phyloP scores from a whole-genome alignment of 2,888 invertebrate genomes.

The Camptogramma bilineatum region DNA sequence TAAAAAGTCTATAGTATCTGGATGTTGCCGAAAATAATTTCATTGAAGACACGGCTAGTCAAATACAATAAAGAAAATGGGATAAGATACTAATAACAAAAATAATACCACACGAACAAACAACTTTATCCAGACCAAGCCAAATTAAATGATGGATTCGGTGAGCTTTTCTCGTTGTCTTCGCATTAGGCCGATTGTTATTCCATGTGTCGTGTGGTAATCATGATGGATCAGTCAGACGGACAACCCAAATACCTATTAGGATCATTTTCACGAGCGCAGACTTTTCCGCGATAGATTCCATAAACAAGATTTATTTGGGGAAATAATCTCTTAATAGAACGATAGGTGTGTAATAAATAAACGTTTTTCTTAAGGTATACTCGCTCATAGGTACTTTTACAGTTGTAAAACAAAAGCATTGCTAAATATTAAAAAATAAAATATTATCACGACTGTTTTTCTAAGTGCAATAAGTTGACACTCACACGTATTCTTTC shows the following conservation, averaged over 20 bases:
- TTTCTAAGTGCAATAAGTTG: too few relatives aligned
- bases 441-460: too few relatives aligned
- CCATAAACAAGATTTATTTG: too few relatives aligned
- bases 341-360: too few relatives aligned
- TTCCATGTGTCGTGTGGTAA: constrained; percentile 25
- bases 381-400: too few relatives aligned
- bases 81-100: not conserved
- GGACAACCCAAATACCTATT: constrained; percentile 9
- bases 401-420: too few relatives aligned
- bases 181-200: constrained; percentile 20
- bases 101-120: not conserved
- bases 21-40: not conserved
- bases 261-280: not conserved
- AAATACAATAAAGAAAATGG: not conserved
- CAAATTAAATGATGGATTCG: constrained; percentile 31
- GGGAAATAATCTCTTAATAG: too few relatives aligned
- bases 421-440: too few relatives aligned
- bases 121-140: not conserved
- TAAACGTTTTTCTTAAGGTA: too few relatives aligned
- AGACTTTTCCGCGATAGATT: not conserved
- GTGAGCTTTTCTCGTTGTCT: constrained; percentile 20
- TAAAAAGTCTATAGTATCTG: not conserved
- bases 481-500: too few relatives aligned
- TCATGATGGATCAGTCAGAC: constrained; percentile 31
- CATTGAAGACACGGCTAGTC: too few relatives aligned